Evolutionary conservation across 1,140 invertebrate species (phyloP).

Genomic region (Pseudobourletiella spinata): DNA sequence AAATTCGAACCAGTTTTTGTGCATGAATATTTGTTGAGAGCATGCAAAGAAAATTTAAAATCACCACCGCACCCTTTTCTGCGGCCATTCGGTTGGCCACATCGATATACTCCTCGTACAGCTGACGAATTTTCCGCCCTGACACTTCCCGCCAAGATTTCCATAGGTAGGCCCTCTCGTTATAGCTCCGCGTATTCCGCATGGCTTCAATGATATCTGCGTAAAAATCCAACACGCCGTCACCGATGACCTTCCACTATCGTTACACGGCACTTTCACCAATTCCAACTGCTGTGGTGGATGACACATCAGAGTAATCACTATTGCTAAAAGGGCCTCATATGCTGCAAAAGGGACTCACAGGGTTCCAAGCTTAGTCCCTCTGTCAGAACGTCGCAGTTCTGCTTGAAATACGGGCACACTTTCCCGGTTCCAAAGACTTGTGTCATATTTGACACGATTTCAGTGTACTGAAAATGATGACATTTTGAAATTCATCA

Average conservation of each 20-base stretch:
- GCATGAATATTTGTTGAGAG: no score
- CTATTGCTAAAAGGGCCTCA: not conserved
- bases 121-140: conserved; percentile 62
- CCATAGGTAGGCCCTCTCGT: conserved; percentile 52
- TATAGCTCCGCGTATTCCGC: conserved; percentile 40
- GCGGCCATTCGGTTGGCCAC: conserved; percentile 54
- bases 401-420: conserved; percentile 52
- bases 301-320: no score
- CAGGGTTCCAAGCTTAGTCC: conserved; percentile 38
- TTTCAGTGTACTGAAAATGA: conserved; percentile 71
- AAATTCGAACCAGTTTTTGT: no score
- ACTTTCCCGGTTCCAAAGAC: conserved; percentile 67
- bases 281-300: no score
- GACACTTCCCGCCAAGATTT: conserved; percentile 48
- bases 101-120: conserved; percentile 61
- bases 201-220: conserved; percentile 42
- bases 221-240: no score
- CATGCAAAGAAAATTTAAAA: no score
- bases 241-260: no score
- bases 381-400: conserved; percentile 37
- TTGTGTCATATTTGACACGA: conserved; percentile 76
- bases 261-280: no score
- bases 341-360: no score
- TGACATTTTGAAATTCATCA: no score
- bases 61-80: conserved; percentile 47